phyloP scores from a whole-genome alignment of 2,888 invertebrate genomes.

The Plebejus argus region DNA sequence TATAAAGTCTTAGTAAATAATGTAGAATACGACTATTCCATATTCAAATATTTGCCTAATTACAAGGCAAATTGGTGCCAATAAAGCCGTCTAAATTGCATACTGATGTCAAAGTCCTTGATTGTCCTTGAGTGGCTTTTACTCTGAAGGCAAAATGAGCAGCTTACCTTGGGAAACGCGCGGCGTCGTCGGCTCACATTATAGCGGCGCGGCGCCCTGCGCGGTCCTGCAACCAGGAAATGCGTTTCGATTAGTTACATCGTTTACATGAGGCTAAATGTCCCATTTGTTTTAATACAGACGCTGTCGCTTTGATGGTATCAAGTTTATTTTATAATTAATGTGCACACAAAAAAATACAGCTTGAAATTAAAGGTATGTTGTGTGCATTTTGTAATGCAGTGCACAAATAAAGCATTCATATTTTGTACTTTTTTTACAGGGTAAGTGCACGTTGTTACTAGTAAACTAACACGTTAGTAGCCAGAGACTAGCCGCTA shows the following conservation, averaged over 20 bases:
- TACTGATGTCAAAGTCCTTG: constrained; percentile 34
- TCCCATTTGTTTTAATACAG: constrained; percentile 13
- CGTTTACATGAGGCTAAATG: neutral
- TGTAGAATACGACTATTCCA: too few species aligned
- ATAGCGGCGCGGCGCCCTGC: constrained; percentile 60
- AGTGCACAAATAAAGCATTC: neutral
- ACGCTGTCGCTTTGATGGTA: neutral
- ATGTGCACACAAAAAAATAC: neutral
- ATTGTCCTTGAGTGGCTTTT: constrained; percentile 38
- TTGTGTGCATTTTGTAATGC: too few species aligned
- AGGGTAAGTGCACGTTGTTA: neutral
- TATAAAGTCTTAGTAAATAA: neutral
- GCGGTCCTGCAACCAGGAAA: constrained; percentile 62
- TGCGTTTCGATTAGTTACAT: constrained; percentile 39
- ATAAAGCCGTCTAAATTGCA: neutral
- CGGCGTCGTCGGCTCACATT: constrained; percentile 75
- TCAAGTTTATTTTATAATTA: neutral
- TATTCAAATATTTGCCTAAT: too few species aligned
- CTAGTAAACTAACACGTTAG: neutral
- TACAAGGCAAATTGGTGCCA: neutral
- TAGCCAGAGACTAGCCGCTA: neutral
- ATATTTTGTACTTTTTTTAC: neutral
- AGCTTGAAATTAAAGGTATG: neutral
- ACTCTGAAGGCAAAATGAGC: constrained; percentile 47
- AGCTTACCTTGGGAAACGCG: constrained; percentile 74